Evolutionary conservation across 2,113 vertebrate genomes (phyloP).

Genomic region (Trogon melanurus): DNA sequence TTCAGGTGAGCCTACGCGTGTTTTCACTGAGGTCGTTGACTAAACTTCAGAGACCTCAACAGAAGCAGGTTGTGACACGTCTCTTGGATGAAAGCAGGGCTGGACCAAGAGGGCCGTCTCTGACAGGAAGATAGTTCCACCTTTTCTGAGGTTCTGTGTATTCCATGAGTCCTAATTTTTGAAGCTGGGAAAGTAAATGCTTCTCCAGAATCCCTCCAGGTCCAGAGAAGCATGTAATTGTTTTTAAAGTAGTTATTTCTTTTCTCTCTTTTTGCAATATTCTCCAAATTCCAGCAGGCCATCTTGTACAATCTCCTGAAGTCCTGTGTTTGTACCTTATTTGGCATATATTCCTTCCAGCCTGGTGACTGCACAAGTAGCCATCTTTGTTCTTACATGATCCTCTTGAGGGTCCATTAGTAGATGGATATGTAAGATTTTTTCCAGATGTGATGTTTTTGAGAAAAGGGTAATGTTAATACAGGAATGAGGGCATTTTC

Average conservation of each 20-base stretch:
- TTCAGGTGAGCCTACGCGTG: background rate
- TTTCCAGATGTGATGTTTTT: background rate
- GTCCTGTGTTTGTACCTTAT: background rate
- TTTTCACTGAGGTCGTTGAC: background rate
- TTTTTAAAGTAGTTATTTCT: background rate
- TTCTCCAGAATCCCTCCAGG: background rate
- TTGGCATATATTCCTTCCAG: background rate
- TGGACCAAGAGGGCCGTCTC: background rate
- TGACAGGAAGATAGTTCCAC: background rate
- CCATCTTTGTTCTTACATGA: background rate
- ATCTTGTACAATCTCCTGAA: background rate
- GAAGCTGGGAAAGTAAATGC: background rate
- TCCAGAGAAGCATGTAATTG: background rate
- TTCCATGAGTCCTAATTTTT: background rate
- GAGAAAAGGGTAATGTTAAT: background rate
- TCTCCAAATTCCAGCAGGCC: background rate
- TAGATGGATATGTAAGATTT: background rate
- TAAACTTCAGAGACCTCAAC: background rate
- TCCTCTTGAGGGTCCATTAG: background rate
- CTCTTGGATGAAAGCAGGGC: background rate
- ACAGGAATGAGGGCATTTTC: background rate
- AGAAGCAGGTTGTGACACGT: background rate
- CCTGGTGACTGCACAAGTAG: background rate
- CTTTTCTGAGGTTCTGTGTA: background rate
- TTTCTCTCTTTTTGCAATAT: background rate